phyloP scores from a whole-genome alignment of 2,797 vertebrate genomes.

The Poecilia wingei region DNA sequence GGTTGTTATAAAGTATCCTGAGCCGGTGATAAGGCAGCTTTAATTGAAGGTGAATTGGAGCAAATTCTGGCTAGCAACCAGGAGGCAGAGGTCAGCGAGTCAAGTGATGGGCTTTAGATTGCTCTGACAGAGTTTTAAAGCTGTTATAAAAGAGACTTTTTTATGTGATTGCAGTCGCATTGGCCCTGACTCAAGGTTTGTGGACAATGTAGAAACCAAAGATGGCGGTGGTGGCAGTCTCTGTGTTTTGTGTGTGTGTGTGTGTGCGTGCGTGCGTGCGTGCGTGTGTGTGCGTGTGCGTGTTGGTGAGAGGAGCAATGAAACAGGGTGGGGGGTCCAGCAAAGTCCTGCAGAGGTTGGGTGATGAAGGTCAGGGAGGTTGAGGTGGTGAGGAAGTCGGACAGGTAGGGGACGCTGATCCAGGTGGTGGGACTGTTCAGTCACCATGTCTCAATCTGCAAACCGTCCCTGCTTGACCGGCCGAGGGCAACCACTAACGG shows the following conservation, averaged over 20 bases:
- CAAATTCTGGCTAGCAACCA: not conserved
- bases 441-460: constrained; percentile 76
- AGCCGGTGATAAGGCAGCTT: not conserved
- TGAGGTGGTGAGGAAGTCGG: constrained; percentile 53
- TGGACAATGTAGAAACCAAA: constrained; percentile 42
- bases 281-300: not conserved
- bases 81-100: constrained; percentile 33
- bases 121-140: constrained; percentile 45
- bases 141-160: constrained; percentile 65
- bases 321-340: not conserved
- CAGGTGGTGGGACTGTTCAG: constrained; percentile 71
- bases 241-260: constrained; percentile 1
- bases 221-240: not conserved
- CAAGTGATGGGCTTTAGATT: constrained; percentile 50
- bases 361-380: constrained; percentile 35
- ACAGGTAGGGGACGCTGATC: constrained; percentile 69
- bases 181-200: constrained; percentile 66
- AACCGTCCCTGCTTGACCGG: constrained; percentile 73
- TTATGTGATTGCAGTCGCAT: constrained; percentile 54
- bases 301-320: not conserved
- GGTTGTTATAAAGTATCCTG: not conserved
- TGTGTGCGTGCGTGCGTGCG: not conserved
- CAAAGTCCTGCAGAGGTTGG: constrained; percentile 42
- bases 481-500: constrained; percentile 74
- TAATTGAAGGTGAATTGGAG: not conserved